Evolutionary conservation across 2,888 invertebrate species (phyloP), one percentile per base, ranked within the genome.

Genomic region (Drosophila mayaguana): DNA sequence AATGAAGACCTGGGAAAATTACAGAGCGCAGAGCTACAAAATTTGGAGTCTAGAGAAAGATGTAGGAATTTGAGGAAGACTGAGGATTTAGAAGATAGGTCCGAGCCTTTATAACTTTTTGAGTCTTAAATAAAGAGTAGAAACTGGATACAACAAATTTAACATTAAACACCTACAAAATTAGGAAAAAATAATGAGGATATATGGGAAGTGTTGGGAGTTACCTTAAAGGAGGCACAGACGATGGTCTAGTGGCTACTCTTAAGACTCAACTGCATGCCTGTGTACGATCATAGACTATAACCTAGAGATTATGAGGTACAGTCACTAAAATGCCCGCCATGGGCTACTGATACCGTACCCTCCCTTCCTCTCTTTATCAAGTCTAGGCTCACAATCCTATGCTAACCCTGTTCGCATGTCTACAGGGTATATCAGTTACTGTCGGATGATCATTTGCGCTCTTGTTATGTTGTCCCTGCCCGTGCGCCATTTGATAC

Each of bases 401-500:
- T 1, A 28, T 14, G 0, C 53, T 22, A 55, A 32, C 42, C 32
- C 25, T 4, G 2, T 3, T 16, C 16, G 0, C n/a, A 38, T 8
- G 0, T 2, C 2, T 28, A 18, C 28, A 20, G 42, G 18, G 42
- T 32, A 20, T 56, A 0, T 20, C 1, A 32, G 8, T 40, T 60
- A 68, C 53, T 57, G 65, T 70, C 55, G 71, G 46, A 63, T 45
- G 68, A 62, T 63, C 72, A 79, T 79, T 74, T 80, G 56, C 48
- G 54, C 54, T 53, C 63, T 51, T 65, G 63, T 77, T 63, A 42
- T 57, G 51, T 56, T 59, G 53, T 72, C 46, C 46, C 80, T 53
- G 61, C 48, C 72, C 65, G 89, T 72, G 68, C 86, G 75, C 51
- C 72, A 54, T 66, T 63, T 80, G 74, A 64, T 62, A 75, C 62